These are phyloP conservation scores for Uloborus diversus DNA, from an alignment of 1,140 invertebrate genomes.

Conservation along the genomic window DNA sequence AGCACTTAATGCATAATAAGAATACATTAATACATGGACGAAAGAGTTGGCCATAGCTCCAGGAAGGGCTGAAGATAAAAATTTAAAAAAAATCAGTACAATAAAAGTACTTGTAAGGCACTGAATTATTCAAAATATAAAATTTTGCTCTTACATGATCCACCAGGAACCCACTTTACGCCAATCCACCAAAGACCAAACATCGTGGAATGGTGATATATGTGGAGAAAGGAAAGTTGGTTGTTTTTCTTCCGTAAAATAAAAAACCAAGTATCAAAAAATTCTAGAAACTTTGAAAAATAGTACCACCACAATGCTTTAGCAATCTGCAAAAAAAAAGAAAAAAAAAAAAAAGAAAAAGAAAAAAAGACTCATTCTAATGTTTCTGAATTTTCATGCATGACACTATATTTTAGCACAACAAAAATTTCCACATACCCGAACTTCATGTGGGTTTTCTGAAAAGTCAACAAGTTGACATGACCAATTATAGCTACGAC, in stretches of 20 bases:
- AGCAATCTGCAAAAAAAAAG: constrained; percentile 76
- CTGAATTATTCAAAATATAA: no score
- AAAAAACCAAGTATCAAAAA: constrained; percentile 92
- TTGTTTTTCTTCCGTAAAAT: constrained; percentile 87
- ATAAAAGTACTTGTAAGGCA: no score
- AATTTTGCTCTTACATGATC: constrained; percentile 84
- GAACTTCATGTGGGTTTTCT: constrained; percentile 82
- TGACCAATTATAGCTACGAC: constrained; percentile 84
- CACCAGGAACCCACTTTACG: constrained; percentile 95
- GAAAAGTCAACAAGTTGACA: constrained; percentile 88
- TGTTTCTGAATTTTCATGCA: neutral
- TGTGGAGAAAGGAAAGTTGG: constrained; percentile 88
- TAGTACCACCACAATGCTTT: constrained; percentile 97
- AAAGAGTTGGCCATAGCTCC: constrained; percentile 85
- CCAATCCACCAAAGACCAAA: constrained; percentile 95
- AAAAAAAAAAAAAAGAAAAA: neutral
- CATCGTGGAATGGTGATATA: constrained; percentile 94
- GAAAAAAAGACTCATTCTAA: neutral
- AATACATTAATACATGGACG: constrained; percentile 67
- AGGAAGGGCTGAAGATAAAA: constrained; percentile 77
- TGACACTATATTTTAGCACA: neutral
- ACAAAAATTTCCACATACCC: constrained; percentile 70
- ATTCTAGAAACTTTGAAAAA: constrained; percentile 92
- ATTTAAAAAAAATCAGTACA: no score
- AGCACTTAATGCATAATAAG: constrained; percentile 65